phyloP scores from a whole-genome alignment of 2,797 vertebrate genomes.

The Pseudochirops cupreus region DNA sequence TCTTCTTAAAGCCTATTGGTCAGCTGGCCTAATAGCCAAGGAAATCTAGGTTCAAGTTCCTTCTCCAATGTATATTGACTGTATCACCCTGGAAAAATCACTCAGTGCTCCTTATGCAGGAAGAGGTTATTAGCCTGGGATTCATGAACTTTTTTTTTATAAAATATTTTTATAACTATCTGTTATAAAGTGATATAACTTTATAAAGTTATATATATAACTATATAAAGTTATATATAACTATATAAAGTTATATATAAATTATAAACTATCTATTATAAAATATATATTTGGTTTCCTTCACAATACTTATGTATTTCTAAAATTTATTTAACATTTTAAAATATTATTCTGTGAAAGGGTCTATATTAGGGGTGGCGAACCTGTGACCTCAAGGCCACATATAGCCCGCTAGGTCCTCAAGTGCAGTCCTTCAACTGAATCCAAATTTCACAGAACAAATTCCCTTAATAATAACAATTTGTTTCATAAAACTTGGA shows the following conservation, averaged over 20 bases:
- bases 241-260: too few species aligned
- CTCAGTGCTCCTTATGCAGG: background rate
- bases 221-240: too few species aligned
- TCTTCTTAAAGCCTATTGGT: background rate
- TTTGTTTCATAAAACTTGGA: too few species aligned
- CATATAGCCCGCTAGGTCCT: too few species aligned
- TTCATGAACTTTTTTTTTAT: background rate
- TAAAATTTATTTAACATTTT: background rate
- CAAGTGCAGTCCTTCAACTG: too few species aligned
- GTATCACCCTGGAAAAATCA: background rate
- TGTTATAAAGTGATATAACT: background rate
- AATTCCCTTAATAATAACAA: too few species aligned
- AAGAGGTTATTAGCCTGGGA: background rate
- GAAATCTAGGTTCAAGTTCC: too few species aligned
- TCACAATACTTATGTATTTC: background rate
- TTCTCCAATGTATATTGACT: background rate
- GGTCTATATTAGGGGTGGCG: background rate
- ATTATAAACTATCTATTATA: too few species aligned
- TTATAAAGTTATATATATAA: too few species aligned
- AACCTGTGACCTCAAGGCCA: too few species aligned
- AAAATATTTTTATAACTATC: background rate
- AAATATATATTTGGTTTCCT: background rate
- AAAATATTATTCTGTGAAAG: background rate
- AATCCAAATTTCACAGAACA: too few species aligned
- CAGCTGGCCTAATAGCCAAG: rapidly evolving